Base-by-base conservation (phyloP, 2,113 vertebrate genomes). In the Chloropsis hardwickii region DNA sequence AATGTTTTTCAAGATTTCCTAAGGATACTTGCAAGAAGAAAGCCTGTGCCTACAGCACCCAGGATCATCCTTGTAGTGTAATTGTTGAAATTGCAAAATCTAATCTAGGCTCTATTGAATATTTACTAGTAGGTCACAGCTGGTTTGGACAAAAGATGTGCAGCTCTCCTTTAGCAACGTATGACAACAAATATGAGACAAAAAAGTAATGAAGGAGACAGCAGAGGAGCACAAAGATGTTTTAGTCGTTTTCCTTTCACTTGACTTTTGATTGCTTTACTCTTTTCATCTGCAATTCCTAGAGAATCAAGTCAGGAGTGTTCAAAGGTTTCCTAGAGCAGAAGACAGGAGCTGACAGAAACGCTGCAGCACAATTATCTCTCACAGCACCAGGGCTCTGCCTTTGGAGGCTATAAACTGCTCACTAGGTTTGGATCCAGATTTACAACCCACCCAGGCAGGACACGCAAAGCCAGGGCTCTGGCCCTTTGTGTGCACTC, bases 61-160 rank as follows among this genome's bases (percentile, higher is more conserved):
- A 85, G 73, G 66, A 87, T 80, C 61, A 82, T 76, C 72, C 73
- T 15, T 51, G 83, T 44, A 65, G 71, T 83, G 42, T 79, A 93
- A 93, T 50, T 92, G 84, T 83, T 85, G 90, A 19, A 2, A 87
- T 14, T 82, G 86, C 78, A 90, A 84, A 93, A 92, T 72, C 95
- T 94, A 88, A 94, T 94, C 95, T 58, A 58, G 78, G 45, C 62
- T 94, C 67, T 88, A 58, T 28, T 92, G 87, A 94, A 83, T 95
- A 95, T 95, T 94, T 95, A 93, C 86, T 91, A 88, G 91, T 33
- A 94, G 93, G 84, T 86, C 92, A 96, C 85, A 92, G 88, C 94
- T 93, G 86, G 83, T 73, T 58, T 71, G 79, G 90, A 94, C 64
- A 73, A 81, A 81, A 82, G 74, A 95, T 70, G 91, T 87, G 48